Conservation (phyloP, 1,140 invertebrate genomes). For the Lordiphosa stackelbergi region DNA sequence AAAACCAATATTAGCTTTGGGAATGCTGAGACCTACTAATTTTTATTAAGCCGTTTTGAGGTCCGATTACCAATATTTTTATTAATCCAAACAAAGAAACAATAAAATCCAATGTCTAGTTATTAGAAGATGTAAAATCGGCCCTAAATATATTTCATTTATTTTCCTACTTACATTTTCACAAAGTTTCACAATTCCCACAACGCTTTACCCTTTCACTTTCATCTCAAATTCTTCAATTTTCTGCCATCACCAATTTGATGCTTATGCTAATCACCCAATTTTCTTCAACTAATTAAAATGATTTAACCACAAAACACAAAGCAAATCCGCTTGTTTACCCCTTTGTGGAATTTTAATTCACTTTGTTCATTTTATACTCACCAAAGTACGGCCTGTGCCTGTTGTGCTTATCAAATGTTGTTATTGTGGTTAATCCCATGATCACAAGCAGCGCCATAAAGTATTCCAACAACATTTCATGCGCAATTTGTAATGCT, state of each 20-base stretch:
- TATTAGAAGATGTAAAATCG: too few species aligned
- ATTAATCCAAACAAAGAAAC: too few species aligned
- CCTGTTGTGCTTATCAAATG: conserved; percentile 63
- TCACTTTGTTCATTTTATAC: conserved; percentile 22
- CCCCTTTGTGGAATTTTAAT: conserved; percentile 31
- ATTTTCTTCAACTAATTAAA: conserved; percentile 7
- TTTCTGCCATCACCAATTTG: background rate
- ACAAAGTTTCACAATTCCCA: too few species aligned
- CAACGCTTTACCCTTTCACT: too few species aligned
- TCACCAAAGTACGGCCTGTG: conserved; percentile 63
- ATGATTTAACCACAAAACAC: background rate
- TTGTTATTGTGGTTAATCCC: conserved; percentile 75
- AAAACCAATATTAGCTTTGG: too few species aligned
- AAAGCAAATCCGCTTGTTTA: conserved; percentile 1
- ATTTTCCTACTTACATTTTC: too few species aligned
- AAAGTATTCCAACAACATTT: conserved; percentile 77
- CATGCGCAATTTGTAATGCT: conserved; percentile 75
- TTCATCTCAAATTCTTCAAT: background rate
- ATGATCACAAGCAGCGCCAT: conserved; percentile 76
- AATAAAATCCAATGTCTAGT: too few species aligned
- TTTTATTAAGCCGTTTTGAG: too few species aligned
- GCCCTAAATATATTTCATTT: too few species aligned
- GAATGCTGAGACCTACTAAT: too few species aligned
- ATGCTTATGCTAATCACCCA: background rate
- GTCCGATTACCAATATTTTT: too few species aligned